These are phyloP conservation scores for Drosophila ercepeae DNA, from an alignment of 1,140 invertebrate species.

Conservation along the genomic window DNA sequence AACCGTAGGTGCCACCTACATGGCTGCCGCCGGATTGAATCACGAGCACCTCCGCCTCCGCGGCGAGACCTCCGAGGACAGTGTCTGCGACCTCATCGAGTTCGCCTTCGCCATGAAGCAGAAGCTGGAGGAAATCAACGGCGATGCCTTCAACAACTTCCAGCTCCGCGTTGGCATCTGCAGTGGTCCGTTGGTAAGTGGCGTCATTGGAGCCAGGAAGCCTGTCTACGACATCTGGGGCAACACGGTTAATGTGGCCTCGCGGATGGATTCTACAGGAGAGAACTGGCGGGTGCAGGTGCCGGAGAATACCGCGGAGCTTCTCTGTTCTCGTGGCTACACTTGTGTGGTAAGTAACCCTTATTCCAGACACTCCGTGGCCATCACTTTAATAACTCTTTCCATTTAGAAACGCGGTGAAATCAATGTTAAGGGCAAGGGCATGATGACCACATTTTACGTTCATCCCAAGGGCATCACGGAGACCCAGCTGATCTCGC, in stretches of 20 bases:
- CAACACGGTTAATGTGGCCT: slow-evolving; percentile 97
- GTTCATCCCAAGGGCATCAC: slow-evolving; percentile 88
- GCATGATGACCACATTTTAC: slow-evolving; percentile 97
- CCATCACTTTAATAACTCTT: not conserved
- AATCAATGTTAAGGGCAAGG: slow-evolving; percentile 97
- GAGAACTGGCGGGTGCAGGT: slow-evolving; percentile 94
- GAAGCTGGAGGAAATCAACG: slow-evolving; percentile 95
- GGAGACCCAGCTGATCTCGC: slow-evolving; percentile 83
- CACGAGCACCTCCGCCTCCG: slow-evolving; percentile 87
- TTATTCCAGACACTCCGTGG: too few relatives aligned
- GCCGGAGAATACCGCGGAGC: slow-evolving; percentile 91
- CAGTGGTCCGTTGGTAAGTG: slow-evolving; percentile 96
- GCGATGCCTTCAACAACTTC: slow-evolving; percentile 99
- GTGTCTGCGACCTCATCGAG: slow-evolving; percentile 94
- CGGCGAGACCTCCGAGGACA: slow-evolving; percentile 87
- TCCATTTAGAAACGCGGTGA: slow-evolving; percentile 88
- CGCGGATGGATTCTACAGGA: slow-evolving; percentile 96
- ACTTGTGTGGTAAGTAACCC: slow-evolving; percentile 74
- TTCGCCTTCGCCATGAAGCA: slow-evolving; percentile 96
- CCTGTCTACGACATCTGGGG: slow-evolving; percentile 99
- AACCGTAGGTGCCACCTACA: slow-evolving; percentile 98
- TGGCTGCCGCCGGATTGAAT: slow-evolving; percentile 99
- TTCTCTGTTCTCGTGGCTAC: slow-evolving; percentile 71
- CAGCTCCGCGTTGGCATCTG: slow-evolving; percentile 96
- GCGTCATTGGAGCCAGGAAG: slow-evolving; percentile 98